phyloP scores from a whole-genome alignment of 2,797 vertebrate genomes.

The Pseudochromis fuscus region DNA sequence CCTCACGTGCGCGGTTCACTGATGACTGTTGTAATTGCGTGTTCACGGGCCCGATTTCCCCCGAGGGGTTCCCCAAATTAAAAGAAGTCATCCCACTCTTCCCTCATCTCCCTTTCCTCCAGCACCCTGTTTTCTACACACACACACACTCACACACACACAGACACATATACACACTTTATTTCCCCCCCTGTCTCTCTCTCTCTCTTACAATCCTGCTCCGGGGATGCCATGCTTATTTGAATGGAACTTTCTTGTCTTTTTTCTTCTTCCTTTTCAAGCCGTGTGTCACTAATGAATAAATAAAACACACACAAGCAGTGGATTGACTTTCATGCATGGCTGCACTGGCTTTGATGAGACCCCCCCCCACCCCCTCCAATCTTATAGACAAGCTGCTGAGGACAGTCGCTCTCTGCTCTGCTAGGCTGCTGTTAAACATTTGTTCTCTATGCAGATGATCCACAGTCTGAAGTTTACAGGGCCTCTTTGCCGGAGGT shows the following conservation, averaged over 20 bases:
- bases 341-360: conserved; percentile 82
- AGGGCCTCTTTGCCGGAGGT: conserved; percentile 30
- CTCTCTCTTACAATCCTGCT: conserved; percentile 66
- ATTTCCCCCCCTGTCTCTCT: conserved; percentile 41
- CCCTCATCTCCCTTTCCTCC: conserved; percentile 70
- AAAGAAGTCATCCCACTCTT: conserved; percentile 85
- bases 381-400: conserved; percentile 69
- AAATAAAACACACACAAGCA: conserved; percentile 85
- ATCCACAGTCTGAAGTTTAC: conserved; percentile 47
- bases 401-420: conserved; percentile 77
- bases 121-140: conserved; percentile 60
- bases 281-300: conserved; percentile 85
- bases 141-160: conserved; percentile 40
- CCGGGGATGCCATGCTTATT: conserved; percentile 80
- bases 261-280: conserved; percentile 77
- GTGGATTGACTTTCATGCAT: conserved; percentile 86
- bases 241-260: conserved; percentile 82
- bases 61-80: conserved; percentile 85
- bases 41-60: conserved; percentile 83
- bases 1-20: conserved; percentile 75
- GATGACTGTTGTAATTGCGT: conserved; percentile 86
- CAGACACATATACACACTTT: conserved; percentile 31
- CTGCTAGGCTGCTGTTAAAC: conserved; percentile 59
- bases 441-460: conserved; percentile 67
- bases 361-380: conserved; percentile 44